Base-by-base conservation (phyloP, 2,888 invertebrate species). In the Athalia rosae region DNA sequence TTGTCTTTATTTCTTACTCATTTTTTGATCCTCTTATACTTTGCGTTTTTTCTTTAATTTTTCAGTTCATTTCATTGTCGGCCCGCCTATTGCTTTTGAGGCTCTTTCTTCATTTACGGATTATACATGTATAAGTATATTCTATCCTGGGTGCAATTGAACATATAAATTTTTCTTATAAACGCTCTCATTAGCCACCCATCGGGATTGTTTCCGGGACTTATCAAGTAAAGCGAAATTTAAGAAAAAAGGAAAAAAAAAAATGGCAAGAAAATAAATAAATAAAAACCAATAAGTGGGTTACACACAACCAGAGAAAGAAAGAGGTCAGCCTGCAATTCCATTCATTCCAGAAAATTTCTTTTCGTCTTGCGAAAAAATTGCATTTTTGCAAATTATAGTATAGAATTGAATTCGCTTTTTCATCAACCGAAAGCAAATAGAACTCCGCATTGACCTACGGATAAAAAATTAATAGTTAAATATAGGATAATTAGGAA, bases 211-310 rank as follows among this genome's bases (percentile, higher is more conserved):
- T 74, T 73, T 56, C 41, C 58, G 63, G 66, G 64, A 73, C 79
- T 79, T 78, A 78, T 77, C 73, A 79, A 76, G 0, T 28, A 28
- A 28, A 28, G 28, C 28, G 77, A 78, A 28, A 79, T 73, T 58
- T 76, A 69, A 62, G 61, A 79, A 61, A 62, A 74, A 78, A 78
- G 77, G 71, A 76, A 78, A 78, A 74, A 77, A 66, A 41, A 78
- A 77, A 77, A 59, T 77, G 77, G 74, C 78, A 77, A 78, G 74
- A 77, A 78, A 74, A 67, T 67, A 61, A 69, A 64, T 50, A 74
- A 62, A 71, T 28, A 28, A 77, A 66, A 77, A 43, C 74, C 9
- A 64, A 58, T 7, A 45, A 71, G 45, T 4, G 50, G 9, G 13
- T 71, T 71, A 58, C 45, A 71, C 6, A 48, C 47, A 62, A 48